Evolutionary conservation across 1,140 invertebrate species (phyloP), one percentile per base, ranked within the genome.

Genomic region (Druon quercuslanigerum): DNA sequence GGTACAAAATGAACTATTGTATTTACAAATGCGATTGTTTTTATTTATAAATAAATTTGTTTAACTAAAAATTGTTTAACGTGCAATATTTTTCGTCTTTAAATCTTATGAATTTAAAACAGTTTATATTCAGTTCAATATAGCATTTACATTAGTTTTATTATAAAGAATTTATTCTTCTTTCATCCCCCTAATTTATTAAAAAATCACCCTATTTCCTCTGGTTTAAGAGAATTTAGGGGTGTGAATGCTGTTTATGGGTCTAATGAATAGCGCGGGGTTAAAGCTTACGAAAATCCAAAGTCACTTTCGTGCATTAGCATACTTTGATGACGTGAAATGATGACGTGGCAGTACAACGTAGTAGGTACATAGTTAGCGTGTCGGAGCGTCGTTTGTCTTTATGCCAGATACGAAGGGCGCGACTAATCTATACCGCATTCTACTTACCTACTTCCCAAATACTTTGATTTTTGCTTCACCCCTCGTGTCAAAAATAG

Each of bases 341-440:
- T 25, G 73, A 79, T 83, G 82, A 81, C 79, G 82, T 81, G 75
- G 77, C 66, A 73, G 76, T 52, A 51, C 72, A 33, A 72, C 70
- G 66, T 75, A 81, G 77, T n/a, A n/a, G n/a, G n/a, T 79, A 51
- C 72, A 25, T 79, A 51, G 71, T 52, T 81, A 60, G 70, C 78
- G 82, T 83, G 82, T 75, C 79, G 72, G 71, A 79, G 75, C 60
- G 76, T 78, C 75, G 78, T 83, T 83, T 83, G 82, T 83, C 79
- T 83, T 81, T 78, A 74, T 75, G 20, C 76, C 75, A 77, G 79
- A 72, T 78, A 77, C 79, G 78, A 83, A 83, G 82, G 82, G 82
- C 82, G 82, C 79, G 78, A 83, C 79, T 83, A 83, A 81, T 83
- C 82, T 76, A 82, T 83, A 83, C 57, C 72, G 50, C 76, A 76